These are phyloP conservation scores for Thera obeliscata DNA, from an alignment of 2,888 invertebrate genomes.

Conservation along the genomic window DNA sequence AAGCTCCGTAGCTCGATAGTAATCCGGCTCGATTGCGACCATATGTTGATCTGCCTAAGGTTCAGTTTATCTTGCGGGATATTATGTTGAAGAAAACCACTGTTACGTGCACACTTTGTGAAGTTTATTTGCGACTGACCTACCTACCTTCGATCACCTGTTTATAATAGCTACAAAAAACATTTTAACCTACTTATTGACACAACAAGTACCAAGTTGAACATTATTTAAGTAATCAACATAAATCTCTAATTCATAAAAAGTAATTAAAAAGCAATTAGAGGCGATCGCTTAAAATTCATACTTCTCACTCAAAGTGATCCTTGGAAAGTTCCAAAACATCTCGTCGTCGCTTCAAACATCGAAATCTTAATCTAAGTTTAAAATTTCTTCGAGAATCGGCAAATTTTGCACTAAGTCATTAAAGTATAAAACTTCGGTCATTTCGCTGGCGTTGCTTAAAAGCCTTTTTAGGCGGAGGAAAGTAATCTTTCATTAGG, in stretches of 20 bases:
- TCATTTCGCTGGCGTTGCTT: conserved; percentile 83
- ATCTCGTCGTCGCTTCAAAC: conserved; percentile 75
- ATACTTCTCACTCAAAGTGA: conserved; percentile 73
- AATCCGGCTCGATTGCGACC: too few relatives aligned
- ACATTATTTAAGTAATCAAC: conserved; percentile 36
- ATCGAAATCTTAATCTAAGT: conserved; percentile 84
- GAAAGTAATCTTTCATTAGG: conserved; percentile 85
- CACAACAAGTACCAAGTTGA: conserved; percentile 13
- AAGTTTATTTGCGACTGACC: too few relatives aligned
- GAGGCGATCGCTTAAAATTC: conserved; percentile 77
- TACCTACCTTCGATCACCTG: too few relatives aligned
- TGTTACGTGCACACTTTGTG: too few relatives aligned
- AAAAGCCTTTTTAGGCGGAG: conserved; percentile 84
- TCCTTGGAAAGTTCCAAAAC: conserved; percentile 70
- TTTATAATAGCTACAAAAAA: too few relatives aligned
- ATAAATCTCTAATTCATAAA: conserved; percentile 57
- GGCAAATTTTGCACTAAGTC: conserved; percentile 84
- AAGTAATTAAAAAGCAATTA: conserved; percentile 84
- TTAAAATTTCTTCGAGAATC: conserved; percentile 83
- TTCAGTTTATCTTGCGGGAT: too few relatives aligned
- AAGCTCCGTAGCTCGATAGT: too few relatives aligned
- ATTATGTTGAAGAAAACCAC: too few relatives aligned
- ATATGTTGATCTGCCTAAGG: too few relatives aligned
- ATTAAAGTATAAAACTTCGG: conserved; percentile 85
- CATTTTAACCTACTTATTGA: too few relatives aligned